Conservation (phyloP, 2,888 invertebrate species). For the Clusia tigrina region DNA sequence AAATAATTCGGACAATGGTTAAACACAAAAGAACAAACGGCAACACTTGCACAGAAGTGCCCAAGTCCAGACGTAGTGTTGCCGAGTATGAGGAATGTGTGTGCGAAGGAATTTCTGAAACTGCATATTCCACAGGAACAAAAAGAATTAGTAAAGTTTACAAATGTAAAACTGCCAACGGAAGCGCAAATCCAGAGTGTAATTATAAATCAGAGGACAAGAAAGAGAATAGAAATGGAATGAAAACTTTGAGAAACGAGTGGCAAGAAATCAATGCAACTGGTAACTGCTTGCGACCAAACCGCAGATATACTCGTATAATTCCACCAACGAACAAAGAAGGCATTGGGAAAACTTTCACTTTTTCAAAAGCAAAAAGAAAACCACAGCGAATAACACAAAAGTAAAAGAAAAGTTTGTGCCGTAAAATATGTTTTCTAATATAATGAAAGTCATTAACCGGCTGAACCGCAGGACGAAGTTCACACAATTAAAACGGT, state of each 20-base stretch:
- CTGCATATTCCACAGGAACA: background rate
- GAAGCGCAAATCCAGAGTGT: background rate
- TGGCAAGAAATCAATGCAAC: slow-evolving; percentile 1
- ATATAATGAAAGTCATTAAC: slow-evolving; percentile 32
- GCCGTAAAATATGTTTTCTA: slow-evolving; percentile 26
- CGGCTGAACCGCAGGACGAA: slow-evolving; percentile 9
- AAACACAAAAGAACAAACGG: slow-evolving; percentile 10
- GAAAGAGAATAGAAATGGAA: background rate
- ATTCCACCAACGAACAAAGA: slow-evolving; percentile 3
- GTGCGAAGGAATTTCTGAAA: background rate
- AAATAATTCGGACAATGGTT: slow-evolving; percentile 44
- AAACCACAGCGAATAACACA: slow-evolving; percentile 6
- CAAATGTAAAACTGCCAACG: background rate
- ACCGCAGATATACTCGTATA: background rate
- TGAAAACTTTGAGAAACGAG: background rate
- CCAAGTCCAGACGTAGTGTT: background rate
- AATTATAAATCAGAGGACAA: background rate
- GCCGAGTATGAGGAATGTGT: background rate
- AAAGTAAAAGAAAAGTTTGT: slow-evolving; percentile 12
- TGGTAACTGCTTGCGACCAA: slow-evolving; percentile 9
- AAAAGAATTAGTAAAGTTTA: background rate
- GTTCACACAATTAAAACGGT: slow-evolving; percentile 7
- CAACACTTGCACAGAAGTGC: background rate
- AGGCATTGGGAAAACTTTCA: slow-evolving; percentile 19
- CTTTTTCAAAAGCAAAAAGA: slow-evolving; percentile 12